Conservation (phyloP, 1,140 invertebrate species). For the Bombus haemorrhoidalis region DNA sequence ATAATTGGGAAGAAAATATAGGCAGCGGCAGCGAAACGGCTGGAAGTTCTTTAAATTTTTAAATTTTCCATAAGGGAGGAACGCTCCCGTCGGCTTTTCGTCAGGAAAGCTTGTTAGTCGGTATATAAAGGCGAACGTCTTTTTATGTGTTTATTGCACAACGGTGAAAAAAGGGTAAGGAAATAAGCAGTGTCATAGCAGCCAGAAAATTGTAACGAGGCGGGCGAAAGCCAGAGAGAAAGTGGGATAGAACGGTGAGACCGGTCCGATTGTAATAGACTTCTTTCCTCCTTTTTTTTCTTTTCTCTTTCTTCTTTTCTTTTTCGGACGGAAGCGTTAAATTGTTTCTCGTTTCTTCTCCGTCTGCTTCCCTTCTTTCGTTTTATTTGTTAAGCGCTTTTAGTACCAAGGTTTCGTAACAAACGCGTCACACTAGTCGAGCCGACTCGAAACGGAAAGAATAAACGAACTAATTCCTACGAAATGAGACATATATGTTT, state of each 20-base stretch:
- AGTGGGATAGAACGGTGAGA: not conserved
- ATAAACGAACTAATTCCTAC: constrained; percentile 29
- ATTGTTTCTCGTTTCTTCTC: constrained; percentile 3
- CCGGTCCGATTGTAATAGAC: constrained; percentile 25
- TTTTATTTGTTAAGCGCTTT: not conserved
- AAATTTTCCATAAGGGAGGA: constrained; percentile 23
- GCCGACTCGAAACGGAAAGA: no score
- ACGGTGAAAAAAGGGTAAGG: not conserved
- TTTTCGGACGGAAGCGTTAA: not conserved
- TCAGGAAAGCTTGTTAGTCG: constrained; percentile 32
- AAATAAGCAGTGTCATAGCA: constrained; percentile 23
- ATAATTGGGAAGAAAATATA: constrained; percentile 19
- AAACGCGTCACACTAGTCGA: not conserved
- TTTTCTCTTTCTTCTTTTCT: not conserved
- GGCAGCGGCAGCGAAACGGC: not conserved
- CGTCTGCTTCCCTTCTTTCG: no score
- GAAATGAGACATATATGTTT: not conserved
- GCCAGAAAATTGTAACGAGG: constrained; percentile 30
- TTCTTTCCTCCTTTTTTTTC: not conserved
- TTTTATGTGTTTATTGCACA: constrained; percentile 35
- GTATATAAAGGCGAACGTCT: constrained; percentile 28
- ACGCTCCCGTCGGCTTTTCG: not conserved
- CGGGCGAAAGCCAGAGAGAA: not conserved
- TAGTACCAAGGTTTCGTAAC: not conserved
- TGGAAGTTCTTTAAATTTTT: not conserved